Evolutionary conservation across 2,797 vertebrate genomes (phyloP).

Genomic region (Hippocampus kuda): DNA sequence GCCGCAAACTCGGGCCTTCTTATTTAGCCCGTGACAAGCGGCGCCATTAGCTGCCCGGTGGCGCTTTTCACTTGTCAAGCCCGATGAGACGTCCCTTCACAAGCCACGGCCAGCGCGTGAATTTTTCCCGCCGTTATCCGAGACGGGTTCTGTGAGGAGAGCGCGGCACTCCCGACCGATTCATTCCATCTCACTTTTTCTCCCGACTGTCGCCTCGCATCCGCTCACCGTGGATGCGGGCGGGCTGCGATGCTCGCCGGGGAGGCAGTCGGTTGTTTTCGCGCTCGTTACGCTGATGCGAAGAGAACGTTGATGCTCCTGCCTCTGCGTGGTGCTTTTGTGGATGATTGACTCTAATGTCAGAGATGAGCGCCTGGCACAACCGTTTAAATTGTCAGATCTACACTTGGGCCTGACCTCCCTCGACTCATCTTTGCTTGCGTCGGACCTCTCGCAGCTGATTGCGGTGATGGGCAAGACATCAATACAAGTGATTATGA

Average conservation of each 20-base stretch:
- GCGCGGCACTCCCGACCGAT: conserved; percentile 47
- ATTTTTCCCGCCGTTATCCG: conserved; percentile 27
- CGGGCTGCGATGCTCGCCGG: conserved; percentile 36
- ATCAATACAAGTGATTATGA: conserved; percentile 17
- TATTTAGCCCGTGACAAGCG: conserved; percentile 54
- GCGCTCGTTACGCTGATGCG: conserved; percentile 54
- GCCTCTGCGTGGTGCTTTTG: conserved; percentile 43
- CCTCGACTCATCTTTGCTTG: background rate
- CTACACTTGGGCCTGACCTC: conserved; percentile 16
- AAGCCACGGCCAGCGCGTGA: conserved; percentile 50
- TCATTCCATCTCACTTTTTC: conserved; percentile 54
- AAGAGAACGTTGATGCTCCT: conserved; percentile 46
- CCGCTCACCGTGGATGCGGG: conserved; percentile 26
- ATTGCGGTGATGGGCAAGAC: background rate
- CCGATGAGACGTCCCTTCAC: conserved; percentile 44
- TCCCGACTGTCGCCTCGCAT: conserved; percentile 52
- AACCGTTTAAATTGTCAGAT: conserved; percentile 40
- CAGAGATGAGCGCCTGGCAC: conserved; percentile 47
- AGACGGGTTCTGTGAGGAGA: conserved; percentile 34
- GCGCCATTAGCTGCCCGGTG: conserved; percentile 51
- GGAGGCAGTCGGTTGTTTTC: conserved; percentile 17
- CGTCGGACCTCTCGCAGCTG: background rate
- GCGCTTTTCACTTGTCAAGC: conserved; percentile 48
- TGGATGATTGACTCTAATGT: conserved; percentile 47
- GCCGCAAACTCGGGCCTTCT: conserved; percentile 51